Percentiles rank a stretch among this genome's conserved stretches.
Conservation (phyloP, 2,888 invertebrate genomes). For the Augiades crinisus region DNA sequence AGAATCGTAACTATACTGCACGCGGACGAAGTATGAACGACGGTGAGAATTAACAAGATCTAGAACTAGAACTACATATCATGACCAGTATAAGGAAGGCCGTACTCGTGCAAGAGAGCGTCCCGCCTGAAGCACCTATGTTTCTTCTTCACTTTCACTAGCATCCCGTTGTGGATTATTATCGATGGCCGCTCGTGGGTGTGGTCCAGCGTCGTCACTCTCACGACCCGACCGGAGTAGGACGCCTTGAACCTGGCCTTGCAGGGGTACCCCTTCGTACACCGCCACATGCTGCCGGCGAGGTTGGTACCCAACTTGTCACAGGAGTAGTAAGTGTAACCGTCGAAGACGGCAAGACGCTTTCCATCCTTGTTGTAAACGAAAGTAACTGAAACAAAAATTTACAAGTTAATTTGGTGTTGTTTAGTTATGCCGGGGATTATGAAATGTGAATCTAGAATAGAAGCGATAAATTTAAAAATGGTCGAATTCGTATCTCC, state of each 20-base stretch:
- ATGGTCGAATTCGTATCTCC: too few species aligned
- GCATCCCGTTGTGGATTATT: conserved; percentile 34
- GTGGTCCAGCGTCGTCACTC: conserved; percentile 40
- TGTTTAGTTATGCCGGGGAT: too few species aligned
- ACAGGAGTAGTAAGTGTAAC: conserved; percentile 46
- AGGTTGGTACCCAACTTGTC: conserved; percentile 27
- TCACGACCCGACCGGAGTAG: conserved; percentile 35
- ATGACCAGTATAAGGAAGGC: neutral
- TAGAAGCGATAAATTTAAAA: too few species aligned
- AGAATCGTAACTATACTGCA: too few species aligned
- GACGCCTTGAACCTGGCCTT: conserved; percentile 49
- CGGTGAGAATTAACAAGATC: neutral
- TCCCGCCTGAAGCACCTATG: conserved; percentile 8
- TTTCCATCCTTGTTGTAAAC: conserved; percentile 43
- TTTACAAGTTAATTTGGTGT: neutral
- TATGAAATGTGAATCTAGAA: too few species aligned
- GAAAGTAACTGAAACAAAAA: conserved; percentile 39
- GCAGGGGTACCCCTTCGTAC: conserved; percentile 49
- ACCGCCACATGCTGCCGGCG: conserved; percentile 45
- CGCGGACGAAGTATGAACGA: neutral
- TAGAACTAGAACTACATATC: neutral
- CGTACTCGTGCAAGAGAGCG: conserved; percentile 11
- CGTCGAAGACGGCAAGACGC: conserved; percentile 41
- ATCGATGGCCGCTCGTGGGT: conserved; percentile 41
- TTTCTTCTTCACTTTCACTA: conserved; percentile 31